phyloP scores from a whole-genome alignment of 2,113 vertebrate species.

The Aegithalos caudatus region DNA sequence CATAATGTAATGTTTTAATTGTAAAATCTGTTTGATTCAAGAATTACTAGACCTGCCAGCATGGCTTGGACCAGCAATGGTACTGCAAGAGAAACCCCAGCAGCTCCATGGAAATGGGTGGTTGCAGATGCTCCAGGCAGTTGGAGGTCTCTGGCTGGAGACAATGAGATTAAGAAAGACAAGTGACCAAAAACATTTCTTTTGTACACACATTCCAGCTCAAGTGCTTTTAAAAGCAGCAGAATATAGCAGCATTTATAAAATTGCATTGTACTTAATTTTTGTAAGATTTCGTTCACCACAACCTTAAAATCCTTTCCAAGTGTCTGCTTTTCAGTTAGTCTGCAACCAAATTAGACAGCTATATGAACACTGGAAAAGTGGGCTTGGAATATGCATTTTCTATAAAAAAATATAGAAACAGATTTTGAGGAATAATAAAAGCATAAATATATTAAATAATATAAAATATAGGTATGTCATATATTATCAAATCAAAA shows the following conservation, averaged over 20 bases:
- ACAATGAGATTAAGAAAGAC: not conserved
- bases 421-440: not conserved
- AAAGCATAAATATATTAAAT: not conserved
- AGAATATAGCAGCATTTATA: not conserved
- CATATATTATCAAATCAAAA: not conserved
- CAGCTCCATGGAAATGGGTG: not conserved
- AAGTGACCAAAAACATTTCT: not conserved
- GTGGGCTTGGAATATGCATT: not conserved
- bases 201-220: not conserved
- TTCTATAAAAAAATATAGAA: not conserved
- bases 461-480: not conserved
- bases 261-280: not conserved
- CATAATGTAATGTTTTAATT: no score
- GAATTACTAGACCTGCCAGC: not conserved
- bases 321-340: not conserved
- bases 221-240: not conserved
- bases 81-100: not conserved
- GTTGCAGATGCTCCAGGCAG: not conserved
- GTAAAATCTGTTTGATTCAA: not conserved
- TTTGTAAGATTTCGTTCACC: not conserved
- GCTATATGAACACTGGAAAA: not conserved
- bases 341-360: not conserved
- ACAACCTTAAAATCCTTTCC: not conserved
- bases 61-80: not conserved
- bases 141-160: not conserved